These are phyloP conservation scores for Drosophila neocordata DNA, from an alignment of 1,140 invertebrate species.

Conservation along the genomic window DNA sequence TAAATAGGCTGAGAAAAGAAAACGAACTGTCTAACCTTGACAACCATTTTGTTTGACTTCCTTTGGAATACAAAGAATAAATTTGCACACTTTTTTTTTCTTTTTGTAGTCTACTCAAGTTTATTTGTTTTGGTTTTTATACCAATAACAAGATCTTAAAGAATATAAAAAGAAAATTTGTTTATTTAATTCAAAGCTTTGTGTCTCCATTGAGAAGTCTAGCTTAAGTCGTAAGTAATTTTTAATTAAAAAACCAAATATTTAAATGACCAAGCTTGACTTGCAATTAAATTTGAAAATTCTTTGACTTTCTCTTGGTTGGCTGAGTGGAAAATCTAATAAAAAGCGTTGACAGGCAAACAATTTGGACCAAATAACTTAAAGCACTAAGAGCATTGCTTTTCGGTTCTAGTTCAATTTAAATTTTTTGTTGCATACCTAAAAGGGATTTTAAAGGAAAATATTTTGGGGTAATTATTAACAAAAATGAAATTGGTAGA, in stretches of 20 bases:
- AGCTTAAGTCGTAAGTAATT: constrained; percentile 25
- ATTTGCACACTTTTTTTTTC: constrained; percentile 3
- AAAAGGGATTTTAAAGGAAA: constrained; percentile 10
- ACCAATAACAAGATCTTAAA: constrained; percentile 20
- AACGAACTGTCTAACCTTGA: constrained; percentile 51
- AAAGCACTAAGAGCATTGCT: neutral
- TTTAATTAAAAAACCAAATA: constrained; percentile 55
- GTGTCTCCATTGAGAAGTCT: constrained; percentile 30
- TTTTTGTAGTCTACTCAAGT: constrained; percentile 18
- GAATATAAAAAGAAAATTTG: neutral
- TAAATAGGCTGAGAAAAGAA: constrained; percentile 4
- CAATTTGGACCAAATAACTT: constrained; percentile 18
- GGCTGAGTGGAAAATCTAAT: constrained; percentile 37
- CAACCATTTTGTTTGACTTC: constrained; percentile 28
- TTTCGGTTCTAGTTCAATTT: neutral
- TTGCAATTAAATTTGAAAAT: constrained; percentile 60
- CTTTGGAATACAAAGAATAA: constrained; percentile 13
- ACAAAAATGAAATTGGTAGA: constrained; percentile 28
- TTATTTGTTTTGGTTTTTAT: constrained; percentile 29
- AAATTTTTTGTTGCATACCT: constrained; percentile 24
- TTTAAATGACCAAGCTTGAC: constrained; percentile 51
- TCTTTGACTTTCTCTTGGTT: constrained; percentile 37
- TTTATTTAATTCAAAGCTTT: constrained; percentile 13
- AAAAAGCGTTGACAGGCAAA: constrained; percentile 33
- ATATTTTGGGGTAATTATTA: constrained; percentile 27